Evolutionary conservation across 2,113 vertebrate genomes (phyloP).

Genomic region (Upupa epops): DNA sequence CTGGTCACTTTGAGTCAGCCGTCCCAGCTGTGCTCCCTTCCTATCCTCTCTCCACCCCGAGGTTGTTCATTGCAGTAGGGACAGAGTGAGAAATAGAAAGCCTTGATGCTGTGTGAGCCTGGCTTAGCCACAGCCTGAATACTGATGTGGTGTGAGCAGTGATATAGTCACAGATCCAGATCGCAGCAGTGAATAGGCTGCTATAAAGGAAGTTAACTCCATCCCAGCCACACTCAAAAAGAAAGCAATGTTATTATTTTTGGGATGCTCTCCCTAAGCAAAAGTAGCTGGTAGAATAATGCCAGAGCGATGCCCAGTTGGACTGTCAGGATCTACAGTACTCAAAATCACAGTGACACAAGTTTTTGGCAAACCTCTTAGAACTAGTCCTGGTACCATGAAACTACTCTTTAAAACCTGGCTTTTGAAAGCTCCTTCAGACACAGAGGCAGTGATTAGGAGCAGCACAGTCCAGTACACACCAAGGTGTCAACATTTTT

Average conservation of each 20-base stretch:
- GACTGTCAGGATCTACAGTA: not conserved
- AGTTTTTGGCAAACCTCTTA: not conserved
- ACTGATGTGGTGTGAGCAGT: too few species aligned
- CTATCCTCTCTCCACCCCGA: not conserved
- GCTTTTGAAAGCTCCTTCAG: not conserved
- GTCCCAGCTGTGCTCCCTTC: not conserved
- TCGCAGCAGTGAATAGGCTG: not conserved
- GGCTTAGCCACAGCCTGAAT: not conserved
- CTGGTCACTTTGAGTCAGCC: not conserved
- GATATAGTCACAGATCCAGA: not conserved
- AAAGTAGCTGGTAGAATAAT: not conserved
- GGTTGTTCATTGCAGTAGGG: accelerated
- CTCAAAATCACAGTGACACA: not conserved
- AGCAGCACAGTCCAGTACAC: not conserved
- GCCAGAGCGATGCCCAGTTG: not conserved
- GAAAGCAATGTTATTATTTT: not conserved
- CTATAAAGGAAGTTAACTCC: not conserved
- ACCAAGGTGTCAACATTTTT: not conserved
- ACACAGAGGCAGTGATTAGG: not conserved
- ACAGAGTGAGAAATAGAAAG: not conserved
- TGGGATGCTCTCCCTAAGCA: not conserved
- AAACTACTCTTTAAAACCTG: not conserved
- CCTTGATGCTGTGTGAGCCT: not conserved
- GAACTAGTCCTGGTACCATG: not conserved
- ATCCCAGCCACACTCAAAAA: not conserved